Evolutionary conservation across 1,140 invertebrate genomes (phyloP), one percentile per base, ranked within the genome.

Genomic region (Agrypnia vestita): DNA sequence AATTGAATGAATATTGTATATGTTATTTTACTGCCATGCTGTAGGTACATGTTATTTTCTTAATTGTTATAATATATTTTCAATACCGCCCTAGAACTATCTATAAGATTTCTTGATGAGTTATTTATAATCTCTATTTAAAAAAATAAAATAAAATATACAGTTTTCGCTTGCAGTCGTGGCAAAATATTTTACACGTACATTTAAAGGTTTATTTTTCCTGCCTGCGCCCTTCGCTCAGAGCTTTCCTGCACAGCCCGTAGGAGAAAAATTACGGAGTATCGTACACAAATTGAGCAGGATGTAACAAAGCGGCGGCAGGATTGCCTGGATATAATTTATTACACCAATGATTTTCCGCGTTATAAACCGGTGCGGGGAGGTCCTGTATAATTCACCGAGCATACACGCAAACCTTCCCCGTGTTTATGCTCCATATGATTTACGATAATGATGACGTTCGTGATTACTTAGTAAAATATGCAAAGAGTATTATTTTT

Each of bases 341-440:
- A 82, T 80, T 71, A 76, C 77, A 43, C 47, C 77, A 82, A 82
- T 82, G 78, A 82, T 82, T 82, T 82, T 80, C 74, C 71, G 71
- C 71, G 53, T 56, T 56, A 56, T 74, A 74, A 15, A 56, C 25
- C 71, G 71, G 53, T 46, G 11, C 25, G 71, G 71, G 71, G 71
- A 74, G 25, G 35, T n/a, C n/a, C 51, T 56, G 53, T 43, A 55
- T 74, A 55, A 74, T 56, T 74, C 71, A 74, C 71, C 35, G 53
- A 43, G 49, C 53, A 56, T 15, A 25, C 69, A 55, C 21, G 13
- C 51, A 44, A 35, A n/a, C 49, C 71, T 74, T 74, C 71, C 53
- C 56, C 43, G n/a, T 43, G 71, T 43, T 74, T 74, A 74, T 43
- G 44, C 71, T 9, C 9, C 25, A 6, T 13, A 55, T 74, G 53